phyloP scores from a whole-genome alignment of 1,140 invertebrate genomes.

The Nasonia vitripennis region DNA sequence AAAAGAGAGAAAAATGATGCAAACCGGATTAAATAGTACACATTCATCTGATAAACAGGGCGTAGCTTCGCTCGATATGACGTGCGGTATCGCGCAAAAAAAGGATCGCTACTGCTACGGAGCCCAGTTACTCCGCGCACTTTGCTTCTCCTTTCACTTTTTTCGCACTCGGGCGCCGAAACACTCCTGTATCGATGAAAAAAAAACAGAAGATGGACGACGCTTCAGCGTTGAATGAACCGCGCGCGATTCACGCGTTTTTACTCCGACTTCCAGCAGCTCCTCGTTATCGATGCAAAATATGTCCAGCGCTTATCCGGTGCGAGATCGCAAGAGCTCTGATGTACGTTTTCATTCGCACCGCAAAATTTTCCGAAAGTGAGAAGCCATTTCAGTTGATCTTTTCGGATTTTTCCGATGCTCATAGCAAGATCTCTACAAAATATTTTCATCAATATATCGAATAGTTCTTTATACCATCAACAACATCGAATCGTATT shows the following conservation, averaged over 20 bases:
- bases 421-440: too few species aligned
- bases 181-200: slow-evolving; percentile 20
- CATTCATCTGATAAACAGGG: slow-evolving; percentile 22
- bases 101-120: not conserved
- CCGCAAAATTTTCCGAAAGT: too few species aligned
- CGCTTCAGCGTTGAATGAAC: slow-evolving; percentile 1
- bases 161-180: slow-evolving; percentile 6
- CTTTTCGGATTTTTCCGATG: too few species aligned
- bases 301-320: not conserved
- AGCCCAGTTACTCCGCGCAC: slow-evolving; percentile 27
- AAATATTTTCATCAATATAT: too few species aligned
- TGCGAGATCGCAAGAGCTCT: not conserved
- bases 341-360: too few species aligned
- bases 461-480: too few species aligned
- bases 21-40: slow-evolving; percentile 11
- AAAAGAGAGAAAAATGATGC: not conserved
- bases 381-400: too few species aligned
- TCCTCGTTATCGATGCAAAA: not conserved
- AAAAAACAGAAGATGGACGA: not conserved
- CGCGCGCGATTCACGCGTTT: slow-evolving; percentile 2
- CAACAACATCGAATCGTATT: too few species aligned
- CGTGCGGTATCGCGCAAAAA: slow-evolving; percentile 21
- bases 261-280: not conserved
- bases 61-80: slow-evolving; percentile 19
- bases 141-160: slow-evolving; percentile 36